Base-by-base conservation (phyloP, 2,888 invertebrate species). In the Notocelia uddmanniana region DNA sequence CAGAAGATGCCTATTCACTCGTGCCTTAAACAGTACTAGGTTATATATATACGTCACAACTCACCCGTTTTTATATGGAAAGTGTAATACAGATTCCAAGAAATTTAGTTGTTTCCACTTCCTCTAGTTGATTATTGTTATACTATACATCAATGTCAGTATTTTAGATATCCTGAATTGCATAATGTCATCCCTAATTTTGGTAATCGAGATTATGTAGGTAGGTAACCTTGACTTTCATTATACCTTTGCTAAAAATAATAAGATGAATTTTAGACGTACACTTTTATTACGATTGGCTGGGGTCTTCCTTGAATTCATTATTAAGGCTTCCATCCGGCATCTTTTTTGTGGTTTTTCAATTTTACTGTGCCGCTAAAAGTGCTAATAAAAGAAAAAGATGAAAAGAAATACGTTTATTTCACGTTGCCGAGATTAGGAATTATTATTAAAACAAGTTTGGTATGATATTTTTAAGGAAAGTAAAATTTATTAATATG, bases 271-370 rank as follows among this genome's bases (percentile, higher is more conserved):
- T 60, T 45, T 60, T 45, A 15, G 45, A 15, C 41, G 41, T 5
- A 21, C n/a, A 41, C 19, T 60, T 45, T 41, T 41, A 60, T 60
- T 45, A 23, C 21, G 41, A 60, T 60, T 41, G 41, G 37, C 41
- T 45, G 21, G 41, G 21, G n/a, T 60, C n/a, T n/a, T 23, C 21
- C 9, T 23, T 45, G 59, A 60, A 41, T 45, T 23, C 21, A 60
- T 45, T 60, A 45, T 21, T 23, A 60, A 23, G 41, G 59, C 21
- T 60, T 23, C 37, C 23, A 11, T 45, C 21, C 15, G 2, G 21
- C n/a, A 23, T 23, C 1, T 19, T 45, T 23, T 41, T 21, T 9
- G 21, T 15, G 41, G 15, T n/a, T 37, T 59, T 21, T 15, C 15
- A 41, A 41, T 41, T 41, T 41, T 41, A 13, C 41, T 41, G 41